These are phyloP conservation scores for Otolemur garnettii DNA, from an alignment of 2,113 vertebrate species.

Conservation along the genomic window DNA sequence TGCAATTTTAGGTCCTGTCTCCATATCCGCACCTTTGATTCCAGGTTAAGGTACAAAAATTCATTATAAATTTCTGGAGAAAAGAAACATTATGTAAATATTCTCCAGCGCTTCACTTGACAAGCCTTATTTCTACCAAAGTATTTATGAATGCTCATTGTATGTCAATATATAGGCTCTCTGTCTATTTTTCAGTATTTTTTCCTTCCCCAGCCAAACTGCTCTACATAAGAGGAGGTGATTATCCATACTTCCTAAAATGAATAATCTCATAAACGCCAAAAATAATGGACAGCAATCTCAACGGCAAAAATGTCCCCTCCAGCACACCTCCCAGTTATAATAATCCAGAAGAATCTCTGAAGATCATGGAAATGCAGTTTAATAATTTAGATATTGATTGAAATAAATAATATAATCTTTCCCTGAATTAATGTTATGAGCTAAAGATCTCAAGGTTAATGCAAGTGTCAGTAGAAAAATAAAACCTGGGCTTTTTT, in stretches of 20 bases:
- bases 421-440: conserved; percentile 37
- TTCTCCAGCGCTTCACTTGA: background rate
- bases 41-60: background rate
- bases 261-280: background rate
- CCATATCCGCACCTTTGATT: background rate
- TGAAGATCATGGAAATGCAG: background rate
- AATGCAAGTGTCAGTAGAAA: conserved; percentile 49
- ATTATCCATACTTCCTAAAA: background rate
- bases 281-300: background rate
- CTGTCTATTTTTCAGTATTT: background rate
- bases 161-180: background rate
- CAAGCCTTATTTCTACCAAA: background rate
- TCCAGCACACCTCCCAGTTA: background rate
- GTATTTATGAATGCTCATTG: background rate
- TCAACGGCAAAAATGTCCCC: background rate
- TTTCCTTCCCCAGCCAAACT: background rate
- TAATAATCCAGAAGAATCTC: conserved; percentile 34
- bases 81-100: background rate
- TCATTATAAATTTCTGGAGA: background rate
- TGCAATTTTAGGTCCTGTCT: background rate
- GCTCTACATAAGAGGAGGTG: background rate
- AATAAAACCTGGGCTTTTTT: background rate
- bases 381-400: conserved; percentile 54
- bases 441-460: conserved; percentile 52
- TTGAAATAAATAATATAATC: conserved; percentile 54